Evolutionary conservation across 2,888 invertebrate genomes (phyloP), one percentile per base, ranked within the genome.

Genomic region (Isoperla grammatica): DNA sequence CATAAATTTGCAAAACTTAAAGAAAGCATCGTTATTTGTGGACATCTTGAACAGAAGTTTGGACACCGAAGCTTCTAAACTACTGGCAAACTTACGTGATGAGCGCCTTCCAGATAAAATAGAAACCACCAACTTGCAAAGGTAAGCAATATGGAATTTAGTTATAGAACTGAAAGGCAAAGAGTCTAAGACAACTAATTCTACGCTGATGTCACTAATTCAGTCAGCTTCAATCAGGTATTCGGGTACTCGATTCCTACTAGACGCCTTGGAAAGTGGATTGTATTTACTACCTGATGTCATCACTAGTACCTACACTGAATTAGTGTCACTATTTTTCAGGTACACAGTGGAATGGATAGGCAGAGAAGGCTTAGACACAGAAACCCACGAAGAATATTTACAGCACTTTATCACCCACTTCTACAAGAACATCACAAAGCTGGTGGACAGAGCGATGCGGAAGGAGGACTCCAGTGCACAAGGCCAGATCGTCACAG

Each of bases 271-370:
- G n/a, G n/a, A n/a, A n/a, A n/a, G n/a, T n/a, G n/a, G n/a, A n/a
- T n/a, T n/a, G n/a, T n/a, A n/a, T n/a, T n/a, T n/a, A n/a, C n/a
- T n/a, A n/a, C n/a, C n/a, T n/a, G n/a, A n/a, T n/a, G n/a, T n/a
- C n/a, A n/a, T n/a, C n/a, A n/a, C n/a, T n/a, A n/a, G n/a, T n/a
- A n/a, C n/a, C n/a, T n/a, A n/a, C n/a, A n/a, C n/a, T n/a, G n/a
- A n/a, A n/a, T n/a, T n/a, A n/a, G n/a, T n/a, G n/a, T n/a, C n/a
- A n/a, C n/a, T n/a, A n/a, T 29, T 61, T 68, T 69, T 4, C 70
- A 92, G 93, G 68, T 94, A 94, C 70, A 93, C 91, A 0, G 93
- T 98, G 0, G 96, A 97, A 72, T 98, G 98, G 98, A 92, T 94
- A 46, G 96, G 96, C 0, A 82, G 96, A 53, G 95, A 95, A 72